Base-by-base conservation (phyloP, 2,888 invertebrate genomes). In the Aleiodes alternator region DNA sequence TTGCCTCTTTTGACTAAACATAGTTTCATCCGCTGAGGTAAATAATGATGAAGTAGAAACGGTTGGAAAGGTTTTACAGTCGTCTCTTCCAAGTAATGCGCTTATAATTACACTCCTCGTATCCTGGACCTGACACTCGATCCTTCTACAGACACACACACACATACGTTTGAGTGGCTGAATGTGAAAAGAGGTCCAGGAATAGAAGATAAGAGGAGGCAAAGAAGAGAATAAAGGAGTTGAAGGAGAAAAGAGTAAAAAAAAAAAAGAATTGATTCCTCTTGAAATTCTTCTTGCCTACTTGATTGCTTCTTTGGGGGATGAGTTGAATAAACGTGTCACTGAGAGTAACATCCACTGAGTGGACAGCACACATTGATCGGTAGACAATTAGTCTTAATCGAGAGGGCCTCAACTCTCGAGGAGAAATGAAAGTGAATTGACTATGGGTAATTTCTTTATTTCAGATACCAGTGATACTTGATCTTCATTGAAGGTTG, bases 101-200 rank as follows among this genome's bases (percentile, higher is more conserved):
- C 83, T 83, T 83, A 84, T 87, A 85, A 87, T 86, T 86, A 86
- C 82, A 82, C 84, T 82, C 80, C 79, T 80, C 78, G 69, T 75
- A 66, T 72, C 72, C 72, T 34, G 56, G 68, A 69, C 72, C 78
- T 79, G 80, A 78, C 78, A 79, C 79, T 80, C 77, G 78, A 79
- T 79, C 79, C 73, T 53, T 68, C 43, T 23, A 23, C 23, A 23
- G 23, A 23, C 23, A 23, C 23, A 23, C 23, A 23, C 23, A 23
- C 68, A 55, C 56, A 70, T 64, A 74, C 73, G 77, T 43, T 43
- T 72, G 61, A 64, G 78, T 69, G 43, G 59, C 73, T 48, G 64
- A 31, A 68, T 50, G 56, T 50, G 43, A 38, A 38, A 43, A 68
- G 56, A 56, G 55, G 51, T 50, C 48, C 43, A 66, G 53, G 56